Percentiles rank a stretch among this genome's conserved stretches.
phyloP scores from a whole-genome alignment of 2,797 vertebrate genomes.

The Rhadinocentrus ornatus region DNA sequence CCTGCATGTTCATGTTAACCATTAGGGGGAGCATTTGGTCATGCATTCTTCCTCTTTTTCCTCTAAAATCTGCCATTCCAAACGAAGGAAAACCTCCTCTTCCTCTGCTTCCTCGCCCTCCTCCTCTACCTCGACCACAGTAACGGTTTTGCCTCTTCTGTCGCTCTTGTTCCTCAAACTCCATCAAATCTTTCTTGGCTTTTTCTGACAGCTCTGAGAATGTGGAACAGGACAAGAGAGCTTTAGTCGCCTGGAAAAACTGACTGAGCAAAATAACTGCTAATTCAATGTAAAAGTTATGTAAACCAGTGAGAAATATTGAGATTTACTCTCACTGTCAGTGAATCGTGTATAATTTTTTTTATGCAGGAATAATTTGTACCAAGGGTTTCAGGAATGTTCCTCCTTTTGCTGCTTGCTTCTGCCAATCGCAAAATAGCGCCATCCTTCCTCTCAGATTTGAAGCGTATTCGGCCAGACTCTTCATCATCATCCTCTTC shows the following conservation, averaged over 20 bases:
- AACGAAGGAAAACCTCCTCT: conserved; percentile 72
- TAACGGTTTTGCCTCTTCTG: conserved; percentile 90
- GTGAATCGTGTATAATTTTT: not conserved
- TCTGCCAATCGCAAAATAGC: conserved; percentile 92
- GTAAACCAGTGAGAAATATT: not conserved
- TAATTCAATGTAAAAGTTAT: too few relatives aligned
- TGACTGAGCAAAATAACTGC: not conserved
- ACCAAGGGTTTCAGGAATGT: conserved; percentile 98
- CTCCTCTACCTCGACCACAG: conserved; percentile 79
- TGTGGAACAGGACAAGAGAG: not conserved
- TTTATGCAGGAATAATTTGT: conserved; percentile 11
- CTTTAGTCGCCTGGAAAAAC: not conserved
- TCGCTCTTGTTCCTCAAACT: conserved; percentile 93
- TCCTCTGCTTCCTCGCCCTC: conserved; percentile 76
- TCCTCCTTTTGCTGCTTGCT: conserved; percentile 89
- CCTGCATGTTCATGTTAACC: conserved; percentile 88
- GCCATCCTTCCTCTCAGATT: conserved; percentile 94
- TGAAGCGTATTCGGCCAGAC: conserved; percentile 92
- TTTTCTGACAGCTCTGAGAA: conserved; percentile 93
- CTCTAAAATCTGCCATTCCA: conserved; percentile 86
- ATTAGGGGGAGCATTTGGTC: conserved; percentile 89
- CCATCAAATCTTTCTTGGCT: conserved; percentile 92
- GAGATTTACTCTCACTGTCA: not conserved
- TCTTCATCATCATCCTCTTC: conserved; percentile 93
- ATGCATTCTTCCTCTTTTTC: conserved; percentile 87